Base-by-base conservation (phyloP, 64 coral and sea anemone genomes). In the Montipora sp. region DNA sequence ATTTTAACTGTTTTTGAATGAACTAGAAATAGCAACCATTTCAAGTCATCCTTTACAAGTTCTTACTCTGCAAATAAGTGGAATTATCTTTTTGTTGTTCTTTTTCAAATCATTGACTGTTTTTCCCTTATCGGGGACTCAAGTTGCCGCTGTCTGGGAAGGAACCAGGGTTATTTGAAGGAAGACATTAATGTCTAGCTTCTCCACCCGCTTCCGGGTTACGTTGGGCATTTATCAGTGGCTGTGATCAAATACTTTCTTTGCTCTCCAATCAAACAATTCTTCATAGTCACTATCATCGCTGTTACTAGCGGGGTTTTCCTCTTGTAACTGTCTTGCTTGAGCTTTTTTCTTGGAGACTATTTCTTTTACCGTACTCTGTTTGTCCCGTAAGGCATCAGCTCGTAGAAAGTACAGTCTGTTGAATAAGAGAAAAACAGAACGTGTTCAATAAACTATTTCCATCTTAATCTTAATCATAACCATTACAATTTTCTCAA, bases 191-290 rank as follows among this genome's bases (percentile, higher is more conserved):
- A 36, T 36, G 36, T 36, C 36, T 36, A 36, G 36, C 36, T 36
- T 36, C 36, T 36, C 36, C 36, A 36, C 36, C 36, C 36, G 36
- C 36, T 36, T 0, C 5, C 4, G 19, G 5, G 18, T 71, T 21
- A 15, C 19, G 20, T 19, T 8, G 68, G 0, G 21, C 5, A 7
- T 71, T n/a, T 21, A 3, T 71, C 19, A 71, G 3, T 71, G 18
- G 20, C 53, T 57, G 53, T 23, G 68, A 21, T 23, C 68, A 71
- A 71, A 81, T 12, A 75, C 95, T 83, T 94, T 97, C 77, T 97
- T 97, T 44, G 95, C 95, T 51, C 95, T 94, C 95, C 95, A 97
- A 49, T 97, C 95, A 11, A 97, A 75, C 53, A 97, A 94, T n/a
- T 97, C 95, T 15, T 97, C 95, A 46, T 91, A 97, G 72, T 97